Base-by-base conservation (phyloP, 2,113 vertebrate genomes). In the Phyllostomus discolor region DNA sequence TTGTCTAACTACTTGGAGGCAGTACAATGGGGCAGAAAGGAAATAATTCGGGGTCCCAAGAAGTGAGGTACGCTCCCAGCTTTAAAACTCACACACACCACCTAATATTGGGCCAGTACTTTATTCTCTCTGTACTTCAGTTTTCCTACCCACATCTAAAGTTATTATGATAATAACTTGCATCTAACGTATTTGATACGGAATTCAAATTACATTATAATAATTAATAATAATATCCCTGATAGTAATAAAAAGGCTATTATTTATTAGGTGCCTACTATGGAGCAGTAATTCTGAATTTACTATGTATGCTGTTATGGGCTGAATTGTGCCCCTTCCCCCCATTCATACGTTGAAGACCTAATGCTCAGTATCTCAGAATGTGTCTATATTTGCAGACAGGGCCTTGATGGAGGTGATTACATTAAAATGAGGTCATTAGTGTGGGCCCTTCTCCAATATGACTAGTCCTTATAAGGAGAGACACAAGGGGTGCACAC, bases 191-290 rank as follows among this genome's bases (percentile, higher is more conserved):
- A 92, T 52, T 38, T 95, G 38, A 72, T 69, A 67, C 48, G 35
- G 95, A 92, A 78, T 59, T 69, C 9, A 82, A 93, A 67, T 88
- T 83, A 70, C 54, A 46, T 84, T 16, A 54, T 59, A 62, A 48
- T 1, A 72, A 4, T 19, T 1, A 78, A 9, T 16, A 87, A 92
- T 88, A 57, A 81, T n/a, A 33, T 9, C 16, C 26, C 8, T 38
- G 2, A 81, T 24, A 80, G 33, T 79, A 64, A 10, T 76, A n/a
- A 50, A n/a, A 50, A 24, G 12, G 4, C 46, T 76, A 9, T 73
- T 91, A 33, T 38, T 80, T 84, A 50, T 26, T 52, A 7, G 35
- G 57, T 75, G 70, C 10, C 35, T 50, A 52, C 20, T 19, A 7
- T 12, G 50, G 35, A 26, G 35, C 50, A 41, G 15, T 66, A 59